Conservation (phyloP, 1,140 invertebrate genomes). For the Periplaneta americana region DNA sequence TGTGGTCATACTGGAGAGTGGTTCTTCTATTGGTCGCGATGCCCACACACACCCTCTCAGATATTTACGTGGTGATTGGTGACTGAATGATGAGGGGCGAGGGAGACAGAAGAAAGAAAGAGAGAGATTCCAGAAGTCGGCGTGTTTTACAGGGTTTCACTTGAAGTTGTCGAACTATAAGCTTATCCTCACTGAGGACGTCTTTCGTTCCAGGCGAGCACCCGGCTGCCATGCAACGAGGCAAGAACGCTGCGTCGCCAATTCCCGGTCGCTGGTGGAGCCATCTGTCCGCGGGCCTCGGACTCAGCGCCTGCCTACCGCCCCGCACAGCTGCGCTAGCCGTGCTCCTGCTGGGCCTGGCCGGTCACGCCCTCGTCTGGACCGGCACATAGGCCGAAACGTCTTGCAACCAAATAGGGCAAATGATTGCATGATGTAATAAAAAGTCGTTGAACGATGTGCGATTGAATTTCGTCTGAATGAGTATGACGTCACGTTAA, state of each 20-base stretch:
- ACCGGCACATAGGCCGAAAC: constrained; percentile 10
- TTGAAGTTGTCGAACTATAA: no score
- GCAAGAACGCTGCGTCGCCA: constrained; percentile 45
- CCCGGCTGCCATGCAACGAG: constrained; percentile 48
- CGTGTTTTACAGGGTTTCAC: no score
- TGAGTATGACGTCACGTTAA: background rate
- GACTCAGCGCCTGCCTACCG: constrained; percentile 38
- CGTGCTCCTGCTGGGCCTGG: constrained; percentile 31
- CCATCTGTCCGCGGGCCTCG: constrained; percentile 42
- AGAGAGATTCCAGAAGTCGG: no score
- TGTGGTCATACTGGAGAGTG: no score
- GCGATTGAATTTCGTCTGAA: background rate
- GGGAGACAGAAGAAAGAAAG: no score
- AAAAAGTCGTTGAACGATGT: background rate
- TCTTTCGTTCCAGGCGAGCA: constrained; percentile 40
- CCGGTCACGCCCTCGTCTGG: constrained; percentile 30
- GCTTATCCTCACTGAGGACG: no score
- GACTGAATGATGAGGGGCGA: no score
- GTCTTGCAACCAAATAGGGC: background rate
- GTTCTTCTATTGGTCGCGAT: no score
- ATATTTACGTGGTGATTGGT: no score
- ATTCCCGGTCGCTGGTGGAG: constrained; percentile 43
- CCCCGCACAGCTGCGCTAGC: constrained; percentile 32
- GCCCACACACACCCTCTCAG: no score
- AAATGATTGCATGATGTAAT: background rate